Base-by-base conservation (phyloP, 2,888 invertebrate genomes). In the Microdon myrmicae region DNA sequence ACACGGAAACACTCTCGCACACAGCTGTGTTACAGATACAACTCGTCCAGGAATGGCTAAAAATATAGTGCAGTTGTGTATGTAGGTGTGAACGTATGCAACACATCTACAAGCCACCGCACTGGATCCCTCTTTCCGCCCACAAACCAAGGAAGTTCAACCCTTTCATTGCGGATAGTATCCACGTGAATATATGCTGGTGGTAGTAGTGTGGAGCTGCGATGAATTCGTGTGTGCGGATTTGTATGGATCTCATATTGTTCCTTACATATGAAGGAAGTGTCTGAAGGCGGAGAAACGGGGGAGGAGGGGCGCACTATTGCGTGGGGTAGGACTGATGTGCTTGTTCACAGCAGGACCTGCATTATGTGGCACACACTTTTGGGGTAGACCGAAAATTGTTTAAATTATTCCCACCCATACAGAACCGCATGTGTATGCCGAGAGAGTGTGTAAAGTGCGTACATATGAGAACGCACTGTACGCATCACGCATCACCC, bases 381-480 rank as follows among this genome's bases (percentile, higher is more conserved):
- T 64, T 58, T 64, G 64, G 64, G 64, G 64, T 64, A 58, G 64
- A 64, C 64, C 64, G 58, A 64, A 64, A 64, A 64, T 64, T 64
- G 58, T 64, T 64, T 64, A 64, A 64, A 64, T 64, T 53, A 64
- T 58, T 64, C 32, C 47, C 58, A 64, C 58, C 64, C 64, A 64
- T 64, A 64, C 58, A 64, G 43, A 58, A 64, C 64, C 64, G 58
- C 64, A 58, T 58, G 41, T 58, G 64, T 64, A 58, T 64, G 58
- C 38, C 28, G 38, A 43, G 58, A 53, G 51, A 35, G 47, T n/a
- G n/a, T n/a, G n/a, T 47, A 37, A 37, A 47, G 49, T 51, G 61
- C 48, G 58, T 51, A 35, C 35, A 47, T 23, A 47, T 47, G 41
- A 45, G 58, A 51, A 41, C 56, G 44, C 54, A 54, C 43, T 47